A percentile compares a stretch with the other conserved stretches of the same genome.
phyloP scores from a whole-genome alignment of 1,140 invertebrate species.

The Patella vulgata region DNA sequence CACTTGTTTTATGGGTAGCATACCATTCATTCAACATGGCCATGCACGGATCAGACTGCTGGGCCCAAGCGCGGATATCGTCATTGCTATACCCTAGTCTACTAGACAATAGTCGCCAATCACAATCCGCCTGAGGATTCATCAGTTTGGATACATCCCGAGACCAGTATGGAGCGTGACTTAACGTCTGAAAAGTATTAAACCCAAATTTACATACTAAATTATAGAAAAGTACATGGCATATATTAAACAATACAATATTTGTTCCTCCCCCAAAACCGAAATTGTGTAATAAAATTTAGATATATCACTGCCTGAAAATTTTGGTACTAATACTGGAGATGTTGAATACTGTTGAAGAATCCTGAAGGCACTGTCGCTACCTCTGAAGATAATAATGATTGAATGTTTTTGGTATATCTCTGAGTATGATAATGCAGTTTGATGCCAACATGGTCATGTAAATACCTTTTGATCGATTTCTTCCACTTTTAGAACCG shows the following conservation, averaged over 20 bases:
- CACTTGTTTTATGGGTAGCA: slow-evolving; percentile 40
- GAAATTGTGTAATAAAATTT: background rate
- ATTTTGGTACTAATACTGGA: no score
- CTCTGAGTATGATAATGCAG: no score
- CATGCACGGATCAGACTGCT: slow-evolving; percentile 57
- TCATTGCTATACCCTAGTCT: slow-evolving; percentile 54
- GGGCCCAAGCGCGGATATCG: slow-evolving; percentile 56
- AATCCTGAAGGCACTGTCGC: no score
- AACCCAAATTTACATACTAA: background rate
- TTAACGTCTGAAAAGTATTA: slow-evolving; percentile 46
- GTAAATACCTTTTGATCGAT: slow-evolving; percentile 56
- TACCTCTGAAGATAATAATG: no score
- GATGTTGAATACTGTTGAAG: no score
- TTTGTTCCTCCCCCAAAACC: background rate
- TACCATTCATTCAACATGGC: slow-evolving; percentile 41
- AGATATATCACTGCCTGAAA: background rate
- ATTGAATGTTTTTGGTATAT: no score
- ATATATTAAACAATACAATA: background rate
- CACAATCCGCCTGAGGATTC: slow-evolving; percentile 45
- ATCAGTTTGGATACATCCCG: slow-evolving; percentile 51
- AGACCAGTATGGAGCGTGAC: slow-evolving; percentile 57
- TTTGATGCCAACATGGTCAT: no score
- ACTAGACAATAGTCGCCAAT: slow-evolving; percentile 56
- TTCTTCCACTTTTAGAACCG: slow-evolving; percentile 50
- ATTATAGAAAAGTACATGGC: no score